Percentiles rank a stretch among this genome's conserved stretches.
Evolutionary conservation across 2,797 vertebrate genomes (phyloP).

Genomic region (Silurus aristotelis): DNA sequence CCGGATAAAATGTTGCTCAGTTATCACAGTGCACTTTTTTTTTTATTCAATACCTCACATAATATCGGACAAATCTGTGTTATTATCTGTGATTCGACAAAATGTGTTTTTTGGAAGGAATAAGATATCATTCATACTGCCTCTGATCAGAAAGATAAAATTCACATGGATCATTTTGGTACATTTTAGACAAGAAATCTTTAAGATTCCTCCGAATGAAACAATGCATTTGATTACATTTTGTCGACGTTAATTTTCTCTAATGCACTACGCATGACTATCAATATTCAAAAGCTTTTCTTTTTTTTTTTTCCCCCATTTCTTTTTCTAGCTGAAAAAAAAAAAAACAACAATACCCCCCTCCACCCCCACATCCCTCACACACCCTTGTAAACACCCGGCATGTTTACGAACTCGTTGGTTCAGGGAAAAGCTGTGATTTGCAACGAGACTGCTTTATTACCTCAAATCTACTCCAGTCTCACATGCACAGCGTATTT

Average conservation of each 20-base stretch:
- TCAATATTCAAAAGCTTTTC: not conserved
- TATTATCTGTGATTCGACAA: not conserved
- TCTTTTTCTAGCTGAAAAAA: not conserved
- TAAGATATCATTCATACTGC: not conserved
- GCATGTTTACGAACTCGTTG: not conserved
- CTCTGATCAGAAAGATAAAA: not conserved
- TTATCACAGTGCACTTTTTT: not conserved
- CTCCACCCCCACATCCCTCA: too few relatives aligned
- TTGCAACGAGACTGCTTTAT: constrained; percentile 24
- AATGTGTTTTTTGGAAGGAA: not conserved
- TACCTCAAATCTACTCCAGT: constrained; percentile 36
- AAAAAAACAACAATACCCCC: not conserved
- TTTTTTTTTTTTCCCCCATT: not conserved
- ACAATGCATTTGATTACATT: not conserved
- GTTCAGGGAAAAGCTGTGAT: constrained; percentile 18
- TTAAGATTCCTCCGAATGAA: not conserved
- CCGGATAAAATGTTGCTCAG: not conserved
- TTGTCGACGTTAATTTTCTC: not conserved
- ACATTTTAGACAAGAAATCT: not conserved
- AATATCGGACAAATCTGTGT: not conserved
- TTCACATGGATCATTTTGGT: not conserved
- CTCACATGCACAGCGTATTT: constrained; percentile 30
- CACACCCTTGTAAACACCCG: too few relatives aligned
- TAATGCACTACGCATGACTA: not conserved
- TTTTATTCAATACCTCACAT: not conserved